Evolutionary conservation across 2,113 vertebrate genomes (phyloP), one percentile per base, ranked within the genome.

Genomic region (Picathartes gymnocephalus): DNA sequence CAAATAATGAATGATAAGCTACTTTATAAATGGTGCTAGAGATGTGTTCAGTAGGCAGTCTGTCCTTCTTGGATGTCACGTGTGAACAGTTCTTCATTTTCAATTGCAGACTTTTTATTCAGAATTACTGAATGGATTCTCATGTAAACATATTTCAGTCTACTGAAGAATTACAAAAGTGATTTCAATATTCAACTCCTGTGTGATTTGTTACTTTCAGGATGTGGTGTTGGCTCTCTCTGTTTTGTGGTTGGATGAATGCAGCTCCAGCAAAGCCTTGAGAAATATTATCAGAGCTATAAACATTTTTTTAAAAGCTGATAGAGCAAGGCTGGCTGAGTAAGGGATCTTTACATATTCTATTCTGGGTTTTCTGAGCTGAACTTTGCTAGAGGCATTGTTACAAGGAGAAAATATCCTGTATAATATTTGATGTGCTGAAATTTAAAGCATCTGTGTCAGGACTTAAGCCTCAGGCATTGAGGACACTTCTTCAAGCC

Each of bases 391-490:
- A 14, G 58, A 95, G 81, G 89, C 84, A 54, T 91, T 85, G 58
- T 79, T 72, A 86, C 45, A 76, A 82, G 91, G 70, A 84, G 54
- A 87, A 87, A 89, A 87, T 89, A 91, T 47, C 53, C 81, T 58
- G 40, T 25, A 39, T 31, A 81, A 53, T 57, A 84, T 85, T 69
- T 79, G 69, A 61, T 76, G 78, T 69, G 74, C 35, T 82, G 57
- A 65, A 82, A 81, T 83, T 76, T 60, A 87, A 94, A 93, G 89
- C 65, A 53, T 95, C 91, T 87, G 37, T 81, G 71, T 77, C 68
- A 77, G 73, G 40, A 84, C 37, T 89, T 87, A 79, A 93, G 83
- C 83, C 81, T 53, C 69, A 27, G 73, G 73, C 81, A 50, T 39
- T 78, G 51, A 81, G 89, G 65, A 71, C 57, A 10, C n/a, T 79